Conservation (phyloP, 2,113 vertebrate genomes). For the Scortum barcoo region DNA sequence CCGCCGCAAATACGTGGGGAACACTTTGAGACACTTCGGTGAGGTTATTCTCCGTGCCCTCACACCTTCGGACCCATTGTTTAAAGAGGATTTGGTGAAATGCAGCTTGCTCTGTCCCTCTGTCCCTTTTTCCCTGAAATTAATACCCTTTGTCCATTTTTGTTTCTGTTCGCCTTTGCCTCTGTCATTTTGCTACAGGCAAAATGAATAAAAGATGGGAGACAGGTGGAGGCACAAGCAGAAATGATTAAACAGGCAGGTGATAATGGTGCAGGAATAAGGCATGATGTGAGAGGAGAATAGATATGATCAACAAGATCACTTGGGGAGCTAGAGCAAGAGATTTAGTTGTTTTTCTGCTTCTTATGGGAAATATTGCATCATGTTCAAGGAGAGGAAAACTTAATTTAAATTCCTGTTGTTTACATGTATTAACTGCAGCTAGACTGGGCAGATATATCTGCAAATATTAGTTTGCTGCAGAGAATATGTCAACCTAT, state of each 20-base stretch:
- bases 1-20: constrained; percentile 22
- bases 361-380: background rate
- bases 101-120: constrained; percentile 1
- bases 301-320: constrained; percentile 7
- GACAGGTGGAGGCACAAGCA: constrained; percentile 33
- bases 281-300: background rate
- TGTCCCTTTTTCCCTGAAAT: constrained; percentile 6
- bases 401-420: background rate
- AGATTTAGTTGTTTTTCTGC: background rate
- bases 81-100: constrained; percentile 27
- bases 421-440: background rate
- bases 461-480: background rate
- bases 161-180: constrained; percentile 11
- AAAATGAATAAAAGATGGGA: constrained; percentile 62
- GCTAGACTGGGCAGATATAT: background rate
- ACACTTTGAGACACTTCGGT: constrained; percentile 8
- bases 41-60: constrained; percentile 9
- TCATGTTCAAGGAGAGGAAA: background rate
- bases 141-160: constrained; percentile 43
- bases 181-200: constrained; percentile 45
- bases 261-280: constrained; percentile 25
- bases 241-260: constrained; percentile 49
- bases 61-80: constrained; percentile 17
- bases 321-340: background rate
- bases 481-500: background rate